Evolutionary conservation across 1,140 invertebrate species (phyloP).

Genomic region (Dinothrombium tinctorium): DNA sequence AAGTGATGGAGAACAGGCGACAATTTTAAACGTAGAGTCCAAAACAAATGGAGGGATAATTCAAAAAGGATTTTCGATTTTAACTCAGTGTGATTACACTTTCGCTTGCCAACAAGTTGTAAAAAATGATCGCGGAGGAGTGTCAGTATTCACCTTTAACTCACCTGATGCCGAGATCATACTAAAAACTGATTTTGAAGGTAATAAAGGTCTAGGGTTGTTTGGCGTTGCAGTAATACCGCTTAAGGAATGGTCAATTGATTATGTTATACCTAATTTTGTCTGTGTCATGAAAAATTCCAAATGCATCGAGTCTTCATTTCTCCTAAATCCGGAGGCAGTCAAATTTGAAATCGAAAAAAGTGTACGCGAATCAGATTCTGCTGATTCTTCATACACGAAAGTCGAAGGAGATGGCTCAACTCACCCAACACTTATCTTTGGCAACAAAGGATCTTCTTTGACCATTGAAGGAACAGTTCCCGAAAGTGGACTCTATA

Average conservation of each 20-base stretch:
- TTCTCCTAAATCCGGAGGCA: conserved; percentile 46
- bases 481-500: conserved; percentile 48
- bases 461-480: conserved; percentile 62
- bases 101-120: conserved; percentile 64
- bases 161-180: too few species aligned
- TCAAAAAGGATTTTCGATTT: too few species aligned
- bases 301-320: conserved; percentile 43
- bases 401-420: not conserved
- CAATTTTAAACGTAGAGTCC: not conserved
- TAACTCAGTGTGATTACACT: conserved; percentile 55
- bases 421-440: not conserved
- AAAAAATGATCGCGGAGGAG: too few species aligned
- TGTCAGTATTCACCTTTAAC: too few species aligned
- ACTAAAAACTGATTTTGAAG: too few species aligned
- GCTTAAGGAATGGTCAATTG: conserved; percentile 48
- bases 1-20: not conserved
- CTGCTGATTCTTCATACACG: not conserved
- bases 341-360: conserved; percentile 38
- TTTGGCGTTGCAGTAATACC: not conserved
- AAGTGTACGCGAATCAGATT: conserved; percentile 2
- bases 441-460: not conserved
- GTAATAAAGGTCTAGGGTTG: too few species aligned
- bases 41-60: too few species aligned
- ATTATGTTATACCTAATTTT: conserved; percentile 55
- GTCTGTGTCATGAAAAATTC: conserved; percentile 55